Base-by-base conservation (phyloP, 2,888 invertebrate species). In the Chymomyza fuscimana region DNA sequence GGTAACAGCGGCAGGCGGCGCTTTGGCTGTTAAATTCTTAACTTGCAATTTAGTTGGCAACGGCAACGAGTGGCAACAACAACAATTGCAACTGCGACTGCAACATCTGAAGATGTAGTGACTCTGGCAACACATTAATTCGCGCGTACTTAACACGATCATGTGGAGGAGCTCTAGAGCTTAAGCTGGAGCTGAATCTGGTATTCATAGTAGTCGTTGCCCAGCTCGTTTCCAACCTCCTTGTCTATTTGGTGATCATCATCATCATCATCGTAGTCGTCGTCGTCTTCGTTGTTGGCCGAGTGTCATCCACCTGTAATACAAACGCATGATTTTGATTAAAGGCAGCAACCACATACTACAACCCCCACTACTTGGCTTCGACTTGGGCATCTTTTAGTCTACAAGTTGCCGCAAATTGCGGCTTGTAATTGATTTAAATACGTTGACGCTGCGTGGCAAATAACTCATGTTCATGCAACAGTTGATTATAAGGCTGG, bases 351-450 rank as follows among this genome's bases (percentile, higher is more conserved):
- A 16, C 63, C 15, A 25, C 54, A 5, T 32, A 6, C 32, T 32
- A 6, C 32, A 1, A 32, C 32, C 32, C 0, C 5, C 32, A 32
- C 6, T 9, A 56, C 65, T 32, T 46, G 5, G 52, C 52, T 32
- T 19, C 10, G 15, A 22, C 12, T 46, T 7, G 25, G 4, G 10
- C 50, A 6, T 3, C 54, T 25, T 29, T 40, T 51, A 15, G 52
- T 61, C 19, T 12, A 25, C 25, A 59, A 69, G 73, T 68, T 68
- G 69, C 64, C 76, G 81, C 85, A 89, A 89, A 89, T 89, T 89
- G 89, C 81, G 76, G 80, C 79, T 84, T 81, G 89, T 89, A 89
- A 89, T 89, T 89, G 89, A 89, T 89, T 89, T 89, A 89, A 89
- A 89, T 89, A 89, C 82, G 88, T 83, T 84, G 87, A 86, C 78